These are phyloP conservation scores for Ormia ochracea DNA, from an alignment of 2,888 invertebrate species.

Conservation along the genomic window DNA sequence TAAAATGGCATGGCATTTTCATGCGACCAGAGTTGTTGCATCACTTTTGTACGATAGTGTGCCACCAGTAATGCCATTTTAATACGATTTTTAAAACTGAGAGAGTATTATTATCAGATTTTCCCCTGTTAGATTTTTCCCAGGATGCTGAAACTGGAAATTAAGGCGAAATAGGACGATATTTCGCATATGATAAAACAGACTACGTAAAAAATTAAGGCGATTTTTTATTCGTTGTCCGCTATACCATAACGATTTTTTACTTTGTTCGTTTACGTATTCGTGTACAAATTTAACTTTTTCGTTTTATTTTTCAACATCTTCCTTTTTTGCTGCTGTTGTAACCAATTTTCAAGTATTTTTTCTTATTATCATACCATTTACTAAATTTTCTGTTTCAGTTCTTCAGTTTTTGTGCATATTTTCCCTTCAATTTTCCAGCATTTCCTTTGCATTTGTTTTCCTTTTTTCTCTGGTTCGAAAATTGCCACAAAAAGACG, in stretches of 20 bases:
- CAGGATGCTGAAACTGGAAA: too few relatives aligned
- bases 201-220: too few relatives aligned
- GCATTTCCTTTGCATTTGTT: constrained; percentile 27
- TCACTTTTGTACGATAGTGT: too few relatives aligned
- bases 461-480: not conserved
- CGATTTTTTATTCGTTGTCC: not conserved
- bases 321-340: constrained; percentile 20
- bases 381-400: constrained; percentile 34
- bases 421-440: constrained; percentile 27
- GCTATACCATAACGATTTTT: not conserved
- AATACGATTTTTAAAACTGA: too few relatives aligned
- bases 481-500: constrained; percentile 63
- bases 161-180: too few relatives aligned
- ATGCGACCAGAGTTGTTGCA: too few relatives aligned
- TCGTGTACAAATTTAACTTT: constrained; percentile 1
- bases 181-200: too few relatives aligned
- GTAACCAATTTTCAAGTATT: constrained; percentile 54
- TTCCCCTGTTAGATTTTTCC: too few relatives aligned
- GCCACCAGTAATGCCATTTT: too few relatives aligned
- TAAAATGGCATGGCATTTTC: too few relatives aligned
- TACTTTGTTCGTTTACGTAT: not conserved
- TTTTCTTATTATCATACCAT: constrained; percentile 52
- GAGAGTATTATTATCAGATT: too few relatives aligned
- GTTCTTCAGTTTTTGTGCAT: constrained; percentile 26
- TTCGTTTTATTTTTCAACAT: constrained; percentile 9